Evolutionary conservation across 2,113 vertebrate species (phyloP).

Genomic region (Trichechus manatus): DNA sequence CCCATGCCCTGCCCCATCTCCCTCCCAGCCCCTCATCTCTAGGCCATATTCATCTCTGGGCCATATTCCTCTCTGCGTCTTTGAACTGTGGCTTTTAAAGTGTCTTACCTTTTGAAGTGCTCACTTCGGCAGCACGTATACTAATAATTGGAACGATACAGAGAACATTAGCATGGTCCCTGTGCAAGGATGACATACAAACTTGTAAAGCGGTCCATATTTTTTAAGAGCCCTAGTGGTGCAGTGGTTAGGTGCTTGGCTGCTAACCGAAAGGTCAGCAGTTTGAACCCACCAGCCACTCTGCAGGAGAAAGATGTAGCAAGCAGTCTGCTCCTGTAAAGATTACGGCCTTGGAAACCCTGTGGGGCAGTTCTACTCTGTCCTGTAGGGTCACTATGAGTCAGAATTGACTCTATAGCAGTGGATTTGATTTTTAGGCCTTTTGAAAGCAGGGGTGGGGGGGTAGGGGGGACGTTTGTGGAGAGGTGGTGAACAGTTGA

Average conservation of each 20-base stretch:
- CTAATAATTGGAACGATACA: no score
- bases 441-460: constrained; percentile 68
- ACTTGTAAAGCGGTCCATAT: background rate
- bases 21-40: background rate
- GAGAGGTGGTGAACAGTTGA: constrained; percentile 83
- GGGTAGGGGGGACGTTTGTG: background rate
- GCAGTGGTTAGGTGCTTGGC: background rate
- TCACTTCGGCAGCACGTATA: no score
- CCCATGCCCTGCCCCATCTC: background rate
- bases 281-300: background rate
- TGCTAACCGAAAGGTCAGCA: background rate
- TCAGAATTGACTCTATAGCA: background rate
- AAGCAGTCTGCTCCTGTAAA: background rate
- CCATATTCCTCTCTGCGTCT: background rate
- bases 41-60: background rate
- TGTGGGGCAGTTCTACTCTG: background rate
- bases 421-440: background rate
- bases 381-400: background rate
- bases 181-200: background rate
- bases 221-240: background rate
- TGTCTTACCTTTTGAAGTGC: background rate
- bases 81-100: constrained; percentile 66
- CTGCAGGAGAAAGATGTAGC: no score
- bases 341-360: background rate
- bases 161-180: background rate